These are phyloP conservation scores for Eristalis pertinax DNA, from an alignment of 2,888 invertebrate genomes.

Conservation along the genomic window DNA sequence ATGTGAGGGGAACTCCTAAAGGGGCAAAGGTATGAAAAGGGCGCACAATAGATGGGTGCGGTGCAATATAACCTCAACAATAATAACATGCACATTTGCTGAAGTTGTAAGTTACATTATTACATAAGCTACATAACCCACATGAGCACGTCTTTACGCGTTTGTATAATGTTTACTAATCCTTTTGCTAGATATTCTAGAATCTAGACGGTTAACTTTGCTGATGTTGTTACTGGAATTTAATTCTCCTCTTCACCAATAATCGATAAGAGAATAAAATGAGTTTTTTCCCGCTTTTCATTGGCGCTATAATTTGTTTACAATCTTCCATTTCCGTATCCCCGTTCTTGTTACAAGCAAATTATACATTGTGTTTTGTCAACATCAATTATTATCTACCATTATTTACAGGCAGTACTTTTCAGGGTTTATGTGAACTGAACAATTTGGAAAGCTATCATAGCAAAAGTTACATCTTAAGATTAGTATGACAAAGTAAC, in stretches of 20 bases:
- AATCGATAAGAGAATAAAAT: neutral
- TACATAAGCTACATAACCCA: too few species aligned
- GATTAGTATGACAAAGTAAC: neutral
- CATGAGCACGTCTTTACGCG: too few species aligned
- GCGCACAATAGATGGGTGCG: too few species aligned
- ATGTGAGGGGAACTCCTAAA: too few species aligned
- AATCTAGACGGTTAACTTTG: too few species aligned
- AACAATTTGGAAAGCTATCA: neutral
- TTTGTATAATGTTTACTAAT: too few species aligned
- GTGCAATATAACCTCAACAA: too few species aligned
- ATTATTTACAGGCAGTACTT: neutral
- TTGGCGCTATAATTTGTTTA: neutral
- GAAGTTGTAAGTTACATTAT: too few species aligned
- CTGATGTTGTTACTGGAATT: too few species aligned
- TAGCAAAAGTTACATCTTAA: neutral
- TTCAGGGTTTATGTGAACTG: neutral
- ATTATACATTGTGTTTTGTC: neutral
- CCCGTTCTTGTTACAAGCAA: neutral
- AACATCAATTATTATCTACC: neutral
- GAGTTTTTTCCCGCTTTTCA: neutral
- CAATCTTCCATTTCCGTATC: neutral
- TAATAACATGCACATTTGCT: too few species aligned
- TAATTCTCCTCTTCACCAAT: neutral
- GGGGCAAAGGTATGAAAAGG: too few species aligned
- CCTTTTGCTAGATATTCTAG: too few species aligned